Conservation (phyloP, 2,797 vertebrate species). For the Lycodopsis pacificus region DNA sequence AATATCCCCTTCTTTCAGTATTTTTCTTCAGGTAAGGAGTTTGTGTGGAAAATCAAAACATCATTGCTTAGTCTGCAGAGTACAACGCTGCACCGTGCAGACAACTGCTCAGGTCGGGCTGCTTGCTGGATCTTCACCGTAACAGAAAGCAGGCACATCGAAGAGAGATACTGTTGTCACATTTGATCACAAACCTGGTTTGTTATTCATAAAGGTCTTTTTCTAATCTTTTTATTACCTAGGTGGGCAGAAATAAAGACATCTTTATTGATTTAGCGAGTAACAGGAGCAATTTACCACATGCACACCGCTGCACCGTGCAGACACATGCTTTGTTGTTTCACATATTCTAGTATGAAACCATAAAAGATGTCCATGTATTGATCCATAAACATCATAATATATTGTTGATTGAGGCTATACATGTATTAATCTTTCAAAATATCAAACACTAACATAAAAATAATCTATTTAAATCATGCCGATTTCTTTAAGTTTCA, state of each 20-base stretch:
- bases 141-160: not conserved
- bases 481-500: not conserved
- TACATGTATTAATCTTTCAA: not conserved
- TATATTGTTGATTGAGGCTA: not conserved
- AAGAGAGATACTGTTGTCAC: not conserved
- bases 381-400: not conserved
- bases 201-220: constrained; percentile 10
- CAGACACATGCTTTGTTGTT: not conserved
- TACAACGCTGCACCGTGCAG: constrained; percentile 17
- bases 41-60: constrained; percentile 15
- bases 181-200: not conserved
- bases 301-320: too few species aligned
- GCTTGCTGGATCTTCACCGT: constrained; percentile 3
- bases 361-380: not conserved
- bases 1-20: not conserved
- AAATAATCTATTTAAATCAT: not conserved
- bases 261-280: not conserved
- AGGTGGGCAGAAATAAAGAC: constrained; percentile 1
- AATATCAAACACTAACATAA: not conserved
- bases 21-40: not conserved
- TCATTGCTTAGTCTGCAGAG: not conserved
- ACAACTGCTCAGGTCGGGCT: constrained; percentile 5
- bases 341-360: not conserved
- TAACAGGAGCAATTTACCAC: not conserved
- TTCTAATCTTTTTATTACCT: not conserved